Evolutionary conservation across 2,888 invertebrate genomes (phyloP).

Genomic region (Aethes cnicana): DNA sequence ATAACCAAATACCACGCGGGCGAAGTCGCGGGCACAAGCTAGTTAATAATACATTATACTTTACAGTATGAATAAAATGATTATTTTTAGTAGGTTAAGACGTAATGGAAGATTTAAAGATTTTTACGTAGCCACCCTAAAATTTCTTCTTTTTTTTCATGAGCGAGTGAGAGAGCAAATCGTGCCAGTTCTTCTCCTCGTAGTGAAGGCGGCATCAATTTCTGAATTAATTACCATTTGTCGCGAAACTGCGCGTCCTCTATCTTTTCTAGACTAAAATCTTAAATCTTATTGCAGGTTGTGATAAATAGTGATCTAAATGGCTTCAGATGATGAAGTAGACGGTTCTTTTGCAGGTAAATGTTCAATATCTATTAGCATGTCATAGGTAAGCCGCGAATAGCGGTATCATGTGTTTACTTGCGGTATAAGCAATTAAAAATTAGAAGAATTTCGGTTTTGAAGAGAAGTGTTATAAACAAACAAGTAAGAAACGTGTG

Average conservation of each 20-base stretch:
- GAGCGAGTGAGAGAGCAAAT: constrained; percentile 63
- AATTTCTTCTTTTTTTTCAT: constrained; percentile 49
- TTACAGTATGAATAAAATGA: too few species aligned
- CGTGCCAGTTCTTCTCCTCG: constrained; percentile 65
- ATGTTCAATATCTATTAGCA: constrained; percentile 76
- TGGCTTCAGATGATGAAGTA: constrained; percentile 95
- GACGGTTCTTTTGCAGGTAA: constrained; percentile 94
- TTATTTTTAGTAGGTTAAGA: too few species aligned
- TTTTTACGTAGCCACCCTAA: constrained; percentile 36
- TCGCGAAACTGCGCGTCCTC: constrained; percentile 83
- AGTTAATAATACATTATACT: too few species aligned
- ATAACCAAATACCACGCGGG: too few species aligned
- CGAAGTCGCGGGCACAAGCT: too few species aligned
- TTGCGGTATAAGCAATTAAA: constrained; percentile 82
- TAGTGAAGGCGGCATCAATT: constrained; percentile 82
- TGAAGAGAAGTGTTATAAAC: constrained; percentile 37
- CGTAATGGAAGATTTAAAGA: constrained; percentile 11
- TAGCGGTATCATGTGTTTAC: constrained; percentile 84
- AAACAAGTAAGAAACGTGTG: constrained; percentile 29
- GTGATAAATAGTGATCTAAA: constrained; percentile 76
- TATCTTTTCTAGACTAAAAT: constrained; percentile 75
- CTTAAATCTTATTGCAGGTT: constrained; percentile 60
- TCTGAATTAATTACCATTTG: constrained; percentile 83
- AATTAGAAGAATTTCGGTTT: constrained; percentile 66
- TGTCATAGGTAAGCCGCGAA: constrained; percentile 83